Evolutionary conservation across 2,888 invertebrate genomes (phyloP).

Genomic region (Phragmatobia fuliginosa): DNA sequence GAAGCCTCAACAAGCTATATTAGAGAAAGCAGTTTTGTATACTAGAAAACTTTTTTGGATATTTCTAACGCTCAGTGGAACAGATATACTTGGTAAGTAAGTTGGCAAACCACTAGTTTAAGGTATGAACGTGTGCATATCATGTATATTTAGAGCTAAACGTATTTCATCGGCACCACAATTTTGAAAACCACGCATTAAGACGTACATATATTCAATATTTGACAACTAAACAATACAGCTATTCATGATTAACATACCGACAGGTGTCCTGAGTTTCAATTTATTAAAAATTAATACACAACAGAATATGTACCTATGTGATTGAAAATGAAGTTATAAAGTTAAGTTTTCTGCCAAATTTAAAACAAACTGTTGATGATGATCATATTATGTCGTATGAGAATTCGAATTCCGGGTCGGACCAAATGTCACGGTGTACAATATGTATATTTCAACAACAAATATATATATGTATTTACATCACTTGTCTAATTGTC

Average conservation of each 20-base stretch:
- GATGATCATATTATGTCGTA: too few species aligned
- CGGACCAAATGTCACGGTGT: too few species aligned
- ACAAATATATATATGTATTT: too few species aligned
- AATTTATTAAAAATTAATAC: not conserved
- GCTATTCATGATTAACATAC: not conserved
- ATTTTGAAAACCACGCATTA: not conserved
- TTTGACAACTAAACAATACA: not conserved
- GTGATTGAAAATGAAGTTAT: too few species aligned
- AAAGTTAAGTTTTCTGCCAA: too few species aligned
- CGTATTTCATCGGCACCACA: not conserved
- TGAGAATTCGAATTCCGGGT: too few species aligned
- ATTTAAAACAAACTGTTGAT: too few species aligned
- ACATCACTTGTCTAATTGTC: too few species aligned
- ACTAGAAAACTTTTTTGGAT: constrained; percentile 53
- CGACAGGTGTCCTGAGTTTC: not conserved
- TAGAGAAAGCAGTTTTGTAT: constrained; percentile 51
- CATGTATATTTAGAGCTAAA: too few species aligned
- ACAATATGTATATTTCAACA: too few species aligned
- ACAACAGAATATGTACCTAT: too few species aligned
- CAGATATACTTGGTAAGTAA: constrained; percentile 59
- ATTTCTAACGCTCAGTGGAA: constrained; percentile 33
- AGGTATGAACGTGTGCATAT: not conserved
- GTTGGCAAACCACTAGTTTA: not conserved
- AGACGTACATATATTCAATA: not conserved
- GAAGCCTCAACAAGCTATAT: constrained; percentile 44